Percentiles rank a stretch among this genome's conserved stretches.
These are phyloP conservation scores for Oplegnathus fasciatus DNA, from an alignment of 2,113 vertebrate genomes.

Conservation along the genomic window DNA sequence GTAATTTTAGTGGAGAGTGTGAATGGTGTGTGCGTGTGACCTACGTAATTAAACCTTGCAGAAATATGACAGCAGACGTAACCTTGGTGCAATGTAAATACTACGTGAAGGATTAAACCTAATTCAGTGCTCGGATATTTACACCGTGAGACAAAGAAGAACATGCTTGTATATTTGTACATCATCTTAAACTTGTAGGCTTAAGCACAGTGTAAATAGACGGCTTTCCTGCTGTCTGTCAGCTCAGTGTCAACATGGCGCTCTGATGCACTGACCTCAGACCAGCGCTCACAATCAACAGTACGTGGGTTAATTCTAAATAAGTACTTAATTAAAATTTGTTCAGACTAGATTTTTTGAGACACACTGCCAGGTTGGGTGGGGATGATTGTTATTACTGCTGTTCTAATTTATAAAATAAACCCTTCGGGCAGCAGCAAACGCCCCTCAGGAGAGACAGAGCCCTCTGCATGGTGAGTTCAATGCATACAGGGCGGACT, in stretches of 20 bases:
- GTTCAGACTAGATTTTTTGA: background rate
- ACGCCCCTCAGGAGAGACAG: background rate
- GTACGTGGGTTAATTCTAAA: background rate
- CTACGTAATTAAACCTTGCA: background rate
- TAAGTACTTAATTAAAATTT: background rate
- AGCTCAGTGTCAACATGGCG: background rate
- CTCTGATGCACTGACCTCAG: background rate
- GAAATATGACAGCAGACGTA: background rate
- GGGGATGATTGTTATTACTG: no score
- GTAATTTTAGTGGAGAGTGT: no score
- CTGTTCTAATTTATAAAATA: background rate
- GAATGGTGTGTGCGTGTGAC: background rate
- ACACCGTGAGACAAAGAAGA: background rate
- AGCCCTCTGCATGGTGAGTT: no score
- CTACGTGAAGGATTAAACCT: background rate
- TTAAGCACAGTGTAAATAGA: background rate
- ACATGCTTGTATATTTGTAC: background rate
- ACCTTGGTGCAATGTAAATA: background rate
- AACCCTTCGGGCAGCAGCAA: background rate
- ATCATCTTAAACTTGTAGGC: background rate
- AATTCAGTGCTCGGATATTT: background rate
- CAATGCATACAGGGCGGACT: background rate
- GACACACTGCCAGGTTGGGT: background rate
- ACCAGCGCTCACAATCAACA: background rate
- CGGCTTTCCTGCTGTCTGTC: background rate